Base-by-base conservation (phyloP, 1,140 invertebrate genomes). In the Scylla paramamosain region DNA sequence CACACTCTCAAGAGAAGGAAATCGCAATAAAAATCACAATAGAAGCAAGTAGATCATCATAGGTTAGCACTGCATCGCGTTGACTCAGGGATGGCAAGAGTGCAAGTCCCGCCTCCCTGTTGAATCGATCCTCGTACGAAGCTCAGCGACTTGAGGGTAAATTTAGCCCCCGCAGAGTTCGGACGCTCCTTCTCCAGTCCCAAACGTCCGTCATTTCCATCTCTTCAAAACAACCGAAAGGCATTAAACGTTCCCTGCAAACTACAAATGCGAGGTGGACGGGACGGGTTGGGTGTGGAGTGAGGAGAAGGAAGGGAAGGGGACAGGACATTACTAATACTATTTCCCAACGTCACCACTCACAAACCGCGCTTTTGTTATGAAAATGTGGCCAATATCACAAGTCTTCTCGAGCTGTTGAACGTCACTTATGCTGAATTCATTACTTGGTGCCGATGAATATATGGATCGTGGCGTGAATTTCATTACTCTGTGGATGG, bases 81-180 rank as follows among this genome's bases (percentile, higher is more conserved):
- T 3, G 89, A n/a, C 32, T 25, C 20, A 31, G 25, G 12, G 46
- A 8, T 91, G 93, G 93, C 93, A 90, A 94, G 59, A 90, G 31
- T 46, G 25, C 48, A 93, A 84, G 82, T 94, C 93, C 93, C 87
- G 93, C 93, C 93, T 29, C 93, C 46, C 89, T 94, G 93, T 94
- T 94, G 93, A 94, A 94, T 94, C 93, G 93, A 94, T 94, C 93
- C 52, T 83, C 87, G 93, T 94, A 87, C 93, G 93, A 94, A 94
- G 90, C 93, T 88, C 6, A 82, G 16, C 45, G 52, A 46, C 52
- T 91, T 46, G 10, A 46, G 52, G 52, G 52, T 59, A 59, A 59
- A 45, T 20, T 12, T 59, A 14, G 52, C 52, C 25, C 67, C 67
- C 67, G 67, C 67, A n/a, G 20, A n/a, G 67, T 77, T 77, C 67